phyloP scores from a whole-genome alignment of 2,888 invertebrate species.

The Plagiodera versicolora region DNA sequence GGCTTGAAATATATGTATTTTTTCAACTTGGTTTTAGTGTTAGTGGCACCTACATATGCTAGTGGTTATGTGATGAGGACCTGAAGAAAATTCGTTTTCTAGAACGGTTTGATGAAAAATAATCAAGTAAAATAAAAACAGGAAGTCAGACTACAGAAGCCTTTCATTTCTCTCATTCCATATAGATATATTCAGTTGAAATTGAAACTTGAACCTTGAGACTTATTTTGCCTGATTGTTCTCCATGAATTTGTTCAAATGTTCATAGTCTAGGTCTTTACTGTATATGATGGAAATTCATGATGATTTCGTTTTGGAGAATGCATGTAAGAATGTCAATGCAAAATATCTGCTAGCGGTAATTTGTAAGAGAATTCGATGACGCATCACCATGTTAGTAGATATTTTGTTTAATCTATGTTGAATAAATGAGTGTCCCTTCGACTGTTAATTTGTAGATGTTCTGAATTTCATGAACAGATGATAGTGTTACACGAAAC shows the following conservation, averaged over 20 bases:
- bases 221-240: too few species aligned
- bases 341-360: neutral
- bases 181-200: neutral
- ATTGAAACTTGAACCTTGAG: too few species aligned
- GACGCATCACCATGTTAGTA: neutral
- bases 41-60: neutral
- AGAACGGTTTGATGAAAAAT: too few species aligned
- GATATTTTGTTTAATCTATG: neutral
- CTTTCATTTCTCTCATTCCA: too few species aligned
- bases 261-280: too few species aligned
- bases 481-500: slow-evolving; percentile 2
- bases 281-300: neutral
- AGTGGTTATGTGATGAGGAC: neutral
- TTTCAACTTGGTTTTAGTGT: neutral
- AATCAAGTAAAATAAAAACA: too few species aligned
- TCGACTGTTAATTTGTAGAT: slow-evolving; percentile 4
- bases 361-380: neutral
- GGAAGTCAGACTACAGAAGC: too few species aligned
- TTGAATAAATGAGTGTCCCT: neutral
- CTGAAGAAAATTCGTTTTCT: neutral
- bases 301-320: neutral
- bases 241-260: too few species aligned
- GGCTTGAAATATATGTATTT: neutral
- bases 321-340: neutral
- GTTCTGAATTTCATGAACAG: neutral